Base-by-base conservation (phyloP, 2,113 vertebrate genomes). In the Plestiodon gilberti region DNA sequence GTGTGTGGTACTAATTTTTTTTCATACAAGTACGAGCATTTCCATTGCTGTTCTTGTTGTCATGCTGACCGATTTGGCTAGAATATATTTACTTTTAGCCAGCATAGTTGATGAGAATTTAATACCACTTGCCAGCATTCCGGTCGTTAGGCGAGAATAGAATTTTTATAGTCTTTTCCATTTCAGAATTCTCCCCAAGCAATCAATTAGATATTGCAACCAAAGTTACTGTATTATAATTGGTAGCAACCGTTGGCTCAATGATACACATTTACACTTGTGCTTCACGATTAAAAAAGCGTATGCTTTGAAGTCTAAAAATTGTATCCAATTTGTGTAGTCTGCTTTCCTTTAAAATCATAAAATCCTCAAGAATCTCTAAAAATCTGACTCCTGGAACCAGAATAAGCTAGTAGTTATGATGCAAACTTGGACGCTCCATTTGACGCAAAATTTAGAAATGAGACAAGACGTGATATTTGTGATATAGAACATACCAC, bases 41-140 rank as follows among this genome's bases (percentile, higher is more conserved):
- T 89, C 81, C 55, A 69, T 17, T 86, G 78, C 74, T 84, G 25
- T 7, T 92, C 22, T 73, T 85, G 87, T 67, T 91, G 86, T 89
- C 87, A 92, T 69, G 57, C 4, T 80, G 87, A 89, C 73, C 75
- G 35, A 40, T 22, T 91, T 3, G 2, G 67, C 82, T 82, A 17
- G 4, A 86, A 55, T 55, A 79, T 33, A 80, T 35, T 85, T 67
- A 84, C 18, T 93, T 91, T 89, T 78, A 89, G 30, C 14, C 74
- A 81, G 78, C 23, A 28, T 6, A 86, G 25, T 64, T 86, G 88
- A 86, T 91, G 52, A 78, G 75, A 81, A 89, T 78, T 13, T 20
- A 78, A 33, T 84, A 85, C 25, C 67, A 62, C 82, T 82, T 83
- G 38, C 73, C 90, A 75, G 40, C 9, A 71, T 85, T 76, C 73